Evolutionary conservation across 1,140 invertebrate genomes (phyloP).

Genomic region (Portunus trituberculatus): DNA sequence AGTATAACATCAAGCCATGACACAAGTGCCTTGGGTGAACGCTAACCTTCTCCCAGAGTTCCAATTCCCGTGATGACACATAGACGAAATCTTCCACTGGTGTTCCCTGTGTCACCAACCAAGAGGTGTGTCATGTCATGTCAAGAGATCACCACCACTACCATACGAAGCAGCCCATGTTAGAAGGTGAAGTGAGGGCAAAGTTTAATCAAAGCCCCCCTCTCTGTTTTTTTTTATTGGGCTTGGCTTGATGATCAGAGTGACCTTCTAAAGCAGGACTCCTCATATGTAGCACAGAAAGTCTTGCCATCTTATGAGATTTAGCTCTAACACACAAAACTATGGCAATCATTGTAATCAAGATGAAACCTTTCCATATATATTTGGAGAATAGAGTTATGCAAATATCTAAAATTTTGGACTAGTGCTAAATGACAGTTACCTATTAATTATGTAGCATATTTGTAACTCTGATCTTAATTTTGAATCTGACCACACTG

Average conservation of each 20-base stretch:
- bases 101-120: slow-evolving; percentile 62
- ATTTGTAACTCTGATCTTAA: neutral
- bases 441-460: neutral
- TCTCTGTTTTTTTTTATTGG: too few species aligned
- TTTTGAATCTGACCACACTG: neutral
- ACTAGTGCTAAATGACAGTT: neutral
- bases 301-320: neutral
- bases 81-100: slow-evolving; percentile 71
- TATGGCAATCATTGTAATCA: too few species aligned
- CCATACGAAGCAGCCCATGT: neutral
- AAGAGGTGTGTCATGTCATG: neutral
- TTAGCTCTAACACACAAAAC: too few species aligned
- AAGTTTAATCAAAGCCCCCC: too few species aligned
- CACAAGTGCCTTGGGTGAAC: neutral
- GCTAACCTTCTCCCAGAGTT: slow-evolving; percentile 69
- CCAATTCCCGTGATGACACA: slow-evolving; percentile 64
- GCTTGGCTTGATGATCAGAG: too few species aligned
- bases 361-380: too few species aligned
- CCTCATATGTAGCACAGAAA: neutral
- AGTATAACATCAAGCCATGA: neutral
- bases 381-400: too few species aligned
- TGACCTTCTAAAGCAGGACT: neutral
- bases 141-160: neutral
- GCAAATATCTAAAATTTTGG: neutral
- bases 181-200: too few species aligned